phyloP scores from a whole-genome alignment of 2,797 vertebrate species.

The Sitta carolinensis region DNA sequence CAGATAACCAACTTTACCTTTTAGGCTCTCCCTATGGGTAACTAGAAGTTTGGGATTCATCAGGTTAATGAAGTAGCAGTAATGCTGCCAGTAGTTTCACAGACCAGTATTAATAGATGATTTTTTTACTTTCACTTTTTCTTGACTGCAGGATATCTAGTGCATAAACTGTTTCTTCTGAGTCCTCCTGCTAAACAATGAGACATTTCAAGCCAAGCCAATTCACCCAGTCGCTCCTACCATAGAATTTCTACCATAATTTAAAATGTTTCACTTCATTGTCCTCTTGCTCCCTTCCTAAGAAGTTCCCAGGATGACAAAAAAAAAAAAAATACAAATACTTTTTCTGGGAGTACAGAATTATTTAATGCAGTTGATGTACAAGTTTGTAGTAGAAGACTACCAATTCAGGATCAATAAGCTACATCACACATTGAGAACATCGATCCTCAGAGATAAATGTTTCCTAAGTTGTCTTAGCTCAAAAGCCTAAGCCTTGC shows the following conservation, averaged over 20 bases:
- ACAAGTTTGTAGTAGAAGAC: neutral
- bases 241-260: neutral
- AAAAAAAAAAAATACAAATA: neutral
- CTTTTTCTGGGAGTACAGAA: neutral
- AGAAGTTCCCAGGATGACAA: neutral
- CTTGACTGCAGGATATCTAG: neutral
- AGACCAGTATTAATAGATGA: neutral
- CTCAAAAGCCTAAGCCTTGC: neutral
- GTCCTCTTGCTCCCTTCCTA: neutral
- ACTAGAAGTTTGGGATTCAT: neutral
- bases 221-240: neutral
- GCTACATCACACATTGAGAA: neutral
- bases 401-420: neutral
- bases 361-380: neutral
- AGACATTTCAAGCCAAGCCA: neutral
- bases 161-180: neutral
- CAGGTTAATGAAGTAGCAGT: neutral
- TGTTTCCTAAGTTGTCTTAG: neutral
- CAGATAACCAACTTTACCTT: neutral
- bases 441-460: neutral
- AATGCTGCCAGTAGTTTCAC: neutral
- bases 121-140: neutral
- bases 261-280: neutral
- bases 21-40: neutral
- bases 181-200: neutral